These are phyloP conservation scores for Acrobasis repandana DNA, from an alignment of 2,888 invertebrate genomes.

Conservation along the genomic window DNA sequence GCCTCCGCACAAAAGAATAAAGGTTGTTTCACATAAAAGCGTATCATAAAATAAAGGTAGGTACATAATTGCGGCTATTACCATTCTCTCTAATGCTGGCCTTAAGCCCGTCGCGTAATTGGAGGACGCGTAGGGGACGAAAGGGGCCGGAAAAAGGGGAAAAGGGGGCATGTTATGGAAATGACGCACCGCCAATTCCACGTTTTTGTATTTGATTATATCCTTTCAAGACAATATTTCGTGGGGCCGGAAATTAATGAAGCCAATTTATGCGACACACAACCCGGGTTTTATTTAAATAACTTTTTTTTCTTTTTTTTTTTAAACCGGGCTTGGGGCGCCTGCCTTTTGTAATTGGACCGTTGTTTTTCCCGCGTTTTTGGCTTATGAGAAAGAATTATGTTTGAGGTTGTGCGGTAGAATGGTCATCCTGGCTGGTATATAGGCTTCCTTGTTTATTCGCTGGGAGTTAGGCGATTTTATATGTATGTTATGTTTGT, in stretches of 20 bases:
- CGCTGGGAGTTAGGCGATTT: not conserved
- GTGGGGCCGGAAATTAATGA: slow-evolving; percentile 81
- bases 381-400: slow-evolving; percentile 66
- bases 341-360: slow-evolving; percentile 76
- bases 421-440: slow-evolving; percentile 21
- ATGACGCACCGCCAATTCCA: slow-evolving; percentile 82
- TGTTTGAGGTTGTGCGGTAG: slow-evolving; percentile 59
- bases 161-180: slow-evolving; percentile 74
- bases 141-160: slow-evolving; percentile 67
- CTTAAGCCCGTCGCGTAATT: slow-evolving; percentile 79
- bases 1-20: slow-evolving; percentile 32
- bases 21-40: slow-evolving; percentile 43
- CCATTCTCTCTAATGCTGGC: slow-evolving; percentile 62
- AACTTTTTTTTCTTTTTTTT: slow-evolving; percentile 66
- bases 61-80: slow-evolving; percentile 50
- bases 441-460: slow-evolving; percentile 10
- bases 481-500: not conserved
- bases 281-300: slow-evolving; percentile 78
- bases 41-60: slow-evolving; percentile 41
- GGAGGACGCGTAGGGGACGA: slow-evolving; percentile 77
- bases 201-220: slow-evolving; percentile 83
- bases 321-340: slow-evolving; percentile 62
- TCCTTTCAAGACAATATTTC: slow-evolving; percentile 84
- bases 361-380: slow-evolving; percentile 55
- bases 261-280: slow-evolving; percentile 82